A percentile compares a stretch with the other conserved stretches of the same genome.
Conservation (phyloP, 2,113 vertebrate genomes). For the Ageneiosus marmoratus region DNA sequence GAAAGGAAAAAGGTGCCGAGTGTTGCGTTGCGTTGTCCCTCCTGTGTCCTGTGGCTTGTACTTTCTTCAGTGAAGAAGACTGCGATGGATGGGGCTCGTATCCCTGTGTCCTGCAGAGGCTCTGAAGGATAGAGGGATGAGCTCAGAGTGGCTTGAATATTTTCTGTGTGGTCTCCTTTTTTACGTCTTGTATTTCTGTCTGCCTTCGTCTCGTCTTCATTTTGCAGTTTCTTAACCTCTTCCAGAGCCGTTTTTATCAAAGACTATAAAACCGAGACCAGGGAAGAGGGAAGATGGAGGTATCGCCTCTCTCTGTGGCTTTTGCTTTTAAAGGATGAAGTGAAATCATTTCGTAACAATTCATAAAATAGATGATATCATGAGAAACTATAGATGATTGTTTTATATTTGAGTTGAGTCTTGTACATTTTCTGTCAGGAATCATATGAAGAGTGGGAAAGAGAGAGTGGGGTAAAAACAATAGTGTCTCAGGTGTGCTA, state of each 20-base stretch:
- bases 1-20: not conserved
- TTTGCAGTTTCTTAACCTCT: conserved; percentile 22
- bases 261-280: conserved; percentile 4
- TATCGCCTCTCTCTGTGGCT: not conserved
- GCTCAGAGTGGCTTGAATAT: conserved; percentile 12
- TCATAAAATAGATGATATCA: conserved; percentile 32
- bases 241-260: conserved; percentile 30
- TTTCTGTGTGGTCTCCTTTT: conserved; percentile 40
- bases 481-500: not conserved
- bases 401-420: conserved; percentile 44
- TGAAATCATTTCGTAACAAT: conserved; percentile 35
- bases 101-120: conserved; percentile 34
- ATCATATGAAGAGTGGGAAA: conserved; percentile 33
- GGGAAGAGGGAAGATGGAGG: conserved; percentile 4
- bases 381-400: conserved; percentile 24
- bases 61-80: conserved; percentile 68
- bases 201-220: not conserved
- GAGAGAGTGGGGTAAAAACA: conserved; percentile 9
- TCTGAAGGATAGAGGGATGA: conserved; percentile 15
- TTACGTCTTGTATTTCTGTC: conserved; percentile 40
- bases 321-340: conserved; percentile 33
- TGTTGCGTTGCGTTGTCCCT: conserved; percentile 41
- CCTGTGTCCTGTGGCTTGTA: conserved; percentile 52
- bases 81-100: conserved; percentile 31
- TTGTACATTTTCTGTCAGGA: conserved; percentile 41